phyloP scores from a whole-genome alignment of 2,888 invertebrate genomes.

The Horisme vitalbata region DNA sequence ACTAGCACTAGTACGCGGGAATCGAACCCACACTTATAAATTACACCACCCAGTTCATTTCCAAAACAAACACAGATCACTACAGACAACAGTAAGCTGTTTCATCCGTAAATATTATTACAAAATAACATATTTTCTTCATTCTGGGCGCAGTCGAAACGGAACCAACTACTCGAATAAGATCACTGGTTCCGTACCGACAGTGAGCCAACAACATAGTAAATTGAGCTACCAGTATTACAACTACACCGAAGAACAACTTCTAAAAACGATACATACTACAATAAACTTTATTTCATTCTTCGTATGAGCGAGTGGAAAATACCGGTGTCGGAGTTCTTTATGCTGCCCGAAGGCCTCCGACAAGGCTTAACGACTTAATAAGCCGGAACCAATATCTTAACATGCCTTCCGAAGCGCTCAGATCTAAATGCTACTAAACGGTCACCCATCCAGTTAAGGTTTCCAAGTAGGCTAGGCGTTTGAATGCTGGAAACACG shows the following conservation, averaged over 20 bases:
- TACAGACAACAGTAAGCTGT: background rate
- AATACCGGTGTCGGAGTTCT: too few species aligned
- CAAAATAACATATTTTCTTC: constrained; percentile 14
- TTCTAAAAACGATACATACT: background rate
- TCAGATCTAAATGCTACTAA: too few species aligned
- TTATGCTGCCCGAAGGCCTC: too few species aligned
- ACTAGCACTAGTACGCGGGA: too few species aligned
- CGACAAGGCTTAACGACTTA: too few species aligned
- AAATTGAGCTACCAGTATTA: constrained; percentile 7
- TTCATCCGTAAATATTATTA: constrained; percentile 11
- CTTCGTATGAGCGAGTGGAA: too few species aligned
- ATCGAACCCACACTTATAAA: too few species aligned
- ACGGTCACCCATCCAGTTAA: too few species aligned
- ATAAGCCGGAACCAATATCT: too few species aligned
- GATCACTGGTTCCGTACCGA: constrained; percentile 48
- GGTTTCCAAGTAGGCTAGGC: too few species aligned
- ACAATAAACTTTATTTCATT: background rate
- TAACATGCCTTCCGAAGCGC: too few species aligned
- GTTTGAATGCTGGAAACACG: too few species aligned
- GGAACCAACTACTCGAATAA: constrained; percentile 49
- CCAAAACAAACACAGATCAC: background rate
- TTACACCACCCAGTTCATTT: background rate
- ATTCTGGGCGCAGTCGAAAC: constrained; percentile 35
- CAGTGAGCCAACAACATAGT: constrained; percentile 21
- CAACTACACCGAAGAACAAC: background rate